These are phyloP conservation scores for Camelus dromedarius DNA, from an alignment of 2,113 vertebrate genomes.

Conservation along the genomic window DNA sequence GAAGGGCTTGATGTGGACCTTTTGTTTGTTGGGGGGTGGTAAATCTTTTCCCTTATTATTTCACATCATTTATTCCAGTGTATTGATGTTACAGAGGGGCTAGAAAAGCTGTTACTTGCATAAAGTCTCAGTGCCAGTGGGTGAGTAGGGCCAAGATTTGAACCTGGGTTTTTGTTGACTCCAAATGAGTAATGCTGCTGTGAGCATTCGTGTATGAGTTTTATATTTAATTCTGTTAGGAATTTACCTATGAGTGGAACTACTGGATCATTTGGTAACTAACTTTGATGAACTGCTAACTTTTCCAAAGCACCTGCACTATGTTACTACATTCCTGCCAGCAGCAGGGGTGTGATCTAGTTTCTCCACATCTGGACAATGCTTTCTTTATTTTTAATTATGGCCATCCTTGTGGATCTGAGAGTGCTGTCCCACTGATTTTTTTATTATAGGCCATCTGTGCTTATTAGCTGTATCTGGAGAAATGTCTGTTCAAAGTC, in stretches of 20 bases:
- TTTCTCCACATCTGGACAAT: background rate
- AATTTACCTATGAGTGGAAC: background rate
- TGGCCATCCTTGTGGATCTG: background rate
- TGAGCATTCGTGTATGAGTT: background rate
- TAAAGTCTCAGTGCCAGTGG: background rate
- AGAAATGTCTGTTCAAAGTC: background rate
- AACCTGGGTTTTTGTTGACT: background rate
- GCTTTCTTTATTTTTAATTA: background rate
- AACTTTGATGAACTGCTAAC: background rate
- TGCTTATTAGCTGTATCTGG: background rate
- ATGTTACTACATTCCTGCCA: background rate
- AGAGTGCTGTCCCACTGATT: background rate
- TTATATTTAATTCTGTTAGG: slow-evolving; percentile 20
- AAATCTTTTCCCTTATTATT: background rate
- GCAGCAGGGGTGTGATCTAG: background rate
- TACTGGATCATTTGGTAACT: background rate
- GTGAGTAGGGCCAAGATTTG: background rate
- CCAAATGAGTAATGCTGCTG: background rate
- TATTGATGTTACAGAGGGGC: background rate
- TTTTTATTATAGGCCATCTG: background rate
- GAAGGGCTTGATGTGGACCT: background rate
- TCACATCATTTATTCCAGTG: background rate
- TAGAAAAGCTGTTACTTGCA: background rate
- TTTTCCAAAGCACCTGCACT: slow-evolving; percentile 5
- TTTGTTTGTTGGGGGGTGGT: background rate